Evolutionary conservation across 2,797 vertebrate species (phyloP).

Genomic region (Danio aesculapii): DNA sequence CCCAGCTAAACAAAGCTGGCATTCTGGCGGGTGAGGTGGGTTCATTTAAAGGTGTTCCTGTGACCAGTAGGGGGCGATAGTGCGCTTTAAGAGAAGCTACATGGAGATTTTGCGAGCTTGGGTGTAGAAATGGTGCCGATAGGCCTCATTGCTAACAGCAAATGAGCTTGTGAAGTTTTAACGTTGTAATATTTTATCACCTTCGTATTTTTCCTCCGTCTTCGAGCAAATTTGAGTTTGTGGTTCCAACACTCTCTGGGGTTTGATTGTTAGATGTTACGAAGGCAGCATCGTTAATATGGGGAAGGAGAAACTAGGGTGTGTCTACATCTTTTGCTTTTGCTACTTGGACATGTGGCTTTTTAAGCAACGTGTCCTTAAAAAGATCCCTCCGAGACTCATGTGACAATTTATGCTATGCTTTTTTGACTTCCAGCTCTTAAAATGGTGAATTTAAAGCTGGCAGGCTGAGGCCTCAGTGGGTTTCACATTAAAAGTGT

Average conservation of each 20-base stretch:
- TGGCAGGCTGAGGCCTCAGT: not conserved
- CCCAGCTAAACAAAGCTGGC: constrained; percentile 76
- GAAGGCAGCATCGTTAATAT: constrained; percentile 26
- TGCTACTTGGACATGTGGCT: not conserved
- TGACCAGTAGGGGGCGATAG: constrained; percentile 74
- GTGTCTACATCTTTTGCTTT: constrained; percentile 7
- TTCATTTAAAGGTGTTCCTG: constrained; percentile 53
- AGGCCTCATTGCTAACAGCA: constrained; percentile 40
- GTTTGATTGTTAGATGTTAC: constrained; percentile 24
- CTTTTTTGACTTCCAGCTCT: constrained; percentile 15
- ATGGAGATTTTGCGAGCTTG: not conserved
- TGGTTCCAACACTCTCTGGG: constrained; percentile 22
- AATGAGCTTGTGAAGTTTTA: constrained; percentile 53
- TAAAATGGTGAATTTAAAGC: constrained; percentile 22
- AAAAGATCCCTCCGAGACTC: constrained; percentile 26
- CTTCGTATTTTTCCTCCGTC: constrained; percentile 2
- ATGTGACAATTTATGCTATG: constrained; percentile 42
- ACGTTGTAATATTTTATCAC: constrained; percentile 50
- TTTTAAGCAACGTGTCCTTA: constrained; percentile 1
- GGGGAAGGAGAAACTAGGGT: not conserved
- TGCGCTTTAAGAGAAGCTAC: constrained; percentile 48
- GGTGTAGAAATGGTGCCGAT: constrained; percentile 12
- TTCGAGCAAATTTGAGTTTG: constrained; percentile 33
- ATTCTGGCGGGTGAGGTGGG: constrained; percentile 65
- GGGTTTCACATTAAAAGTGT: constrained; percentile 40